Percentiles rank a stretch among this genome's conserved stretches.
phyloP scores from a whole-genome alignment of 2,797 vertebrate species.

The Odontamblyopus lacepedii region DNA sequence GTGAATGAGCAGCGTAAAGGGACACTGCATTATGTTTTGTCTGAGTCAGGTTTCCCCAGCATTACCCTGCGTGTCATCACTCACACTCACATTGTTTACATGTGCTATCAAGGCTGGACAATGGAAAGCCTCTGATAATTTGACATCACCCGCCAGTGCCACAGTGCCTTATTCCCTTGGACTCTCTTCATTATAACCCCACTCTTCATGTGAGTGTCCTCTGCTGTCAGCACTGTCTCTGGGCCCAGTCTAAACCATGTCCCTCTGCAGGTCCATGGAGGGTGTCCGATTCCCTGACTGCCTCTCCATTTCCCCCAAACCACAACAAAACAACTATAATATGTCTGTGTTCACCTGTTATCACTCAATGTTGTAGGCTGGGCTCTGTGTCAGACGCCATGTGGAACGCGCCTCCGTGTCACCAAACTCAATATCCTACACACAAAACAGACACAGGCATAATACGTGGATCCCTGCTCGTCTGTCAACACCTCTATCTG shows the following conservation, averaged over 20 bases:
- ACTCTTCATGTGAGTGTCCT: conserved; percentile 34
- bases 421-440: conserved; percentile 65
- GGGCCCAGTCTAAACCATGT: conserved; percentile 60
- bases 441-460: conserved; percentile 60
- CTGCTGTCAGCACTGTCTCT: conserved; percentile 60
- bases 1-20: neutral
- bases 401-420: conserved; percentile 69
- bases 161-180: conserved; percentile 43
- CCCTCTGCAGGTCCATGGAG: conserved; percentile 49
- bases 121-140: conserved; percentile 53
- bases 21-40: conserved; percentile 25
- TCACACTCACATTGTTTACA: conserved; percentile 35
- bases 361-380: conserved; percentile 55
- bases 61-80: conserved; percentile 40
- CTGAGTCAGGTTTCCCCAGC: conserved; percentile 51
- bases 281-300: conserved; percentile 72
- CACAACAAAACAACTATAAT: conserved; percentile 64
- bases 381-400: conserved; percentile 65
- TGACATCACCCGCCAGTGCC: conserved; percentile 35
- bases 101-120: conserved; percentile 46
- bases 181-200: conserved; percentile 47
- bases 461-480: conserved; percentile 47
- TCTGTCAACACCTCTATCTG: conserved; percentile 58
- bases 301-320: conserved; percentile 47
- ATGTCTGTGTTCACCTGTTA: conserved; percentile 77